Evolutionary conservation across 2,113 vertebrate genomes (phyloP), one percentile per base, ranked within the genome.

Genomic region (Semnopithecus entellus): DNA sequence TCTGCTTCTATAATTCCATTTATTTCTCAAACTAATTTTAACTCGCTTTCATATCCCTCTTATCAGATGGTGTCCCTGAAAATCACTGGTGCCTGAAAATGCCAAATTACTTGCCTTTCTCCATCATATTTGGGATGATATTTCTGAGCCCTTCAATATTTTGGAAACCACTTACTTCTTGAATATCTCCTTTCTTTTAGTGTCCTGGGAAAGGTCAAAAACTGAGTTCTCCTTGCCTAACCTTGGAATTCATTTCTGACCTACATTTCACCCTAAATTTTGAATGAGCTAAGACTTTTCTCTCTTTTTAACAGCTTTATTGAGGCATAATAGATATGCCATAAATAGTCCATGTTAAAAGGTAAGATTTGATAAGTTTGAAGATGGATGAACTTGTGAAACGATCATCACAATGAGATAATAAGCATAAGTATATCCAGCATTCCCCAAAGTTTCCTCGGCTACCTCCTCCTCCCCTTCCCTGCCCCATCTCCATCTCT

Each of bases 151-250:
- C 13, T 91, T 81, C 48, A 30, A 2, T 91, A 30, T 70, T 90
- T 91, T 88, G 35, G 38, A 88, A 57, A 50, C 9, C 43, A 72
- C 38, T 96, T 92, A 64, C 38, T 96, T 90, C 14, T 81, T n/a
- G 32, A 89, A 38, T 64, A 30, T 80, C 32, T 92, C 9, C 75
- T 73, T 96, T 48, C 48, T 85, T 73, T 91, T 72, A 20, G 12
- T 85, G 35, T 85, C 57, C 55, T 57, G 38, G 27, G 40, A 48
- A 61, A 52, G 27, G n/a, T 30, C n/a, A 76, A 45, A 91, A 82
- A 84, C 17, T 38, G 89, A 50, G 16, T 61, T 95, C 32, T 92
- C 35, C 59, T 94, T 70, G 61, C 8, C 66, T 87, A 68, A 89
- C 25, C 9, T 57, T 90, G 57, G 20, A 32, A 57, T 73, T 90